A percentile compares a stretch with the other conserved stretches of the same genome.
phyloP scores from a whole-genome alignment of 2,797 vertebrate species.

The Pseudotriccus pelzelni region DNA sequence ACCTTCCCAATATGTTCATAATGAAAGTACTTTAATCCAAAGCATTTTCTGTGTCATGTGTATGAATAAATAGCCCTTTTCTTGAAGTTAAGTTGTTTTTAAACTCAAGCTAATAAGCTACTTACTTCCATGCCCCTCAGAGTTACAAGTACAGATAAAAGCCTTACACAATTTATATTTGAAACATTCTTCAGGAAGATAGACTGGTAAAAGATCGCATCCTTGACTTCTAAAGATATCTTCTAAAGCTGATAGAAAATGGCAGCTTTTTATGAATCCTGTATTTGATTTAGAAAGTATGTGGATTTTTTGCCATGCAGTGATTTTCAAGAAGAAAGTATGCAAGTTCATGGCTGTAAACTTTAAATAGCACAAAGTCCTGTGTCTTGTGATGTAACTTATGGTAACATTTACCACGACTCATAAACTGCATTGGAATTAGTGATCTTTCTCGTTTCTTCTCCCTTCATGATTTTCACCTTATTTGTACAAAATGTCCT shows the following conservation, averaged over 20 bases:
- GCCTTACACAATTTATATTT: not conserved
- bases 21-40: constrained; percentile 59
- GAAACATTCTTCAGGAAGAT: not conserved
- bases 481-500: not conserved
- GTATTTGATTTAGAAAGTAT: not conserved
- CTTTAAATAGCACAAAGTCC: not conserved
- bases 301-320: not conserved
- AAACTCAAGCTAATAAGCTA: constrained; percentile 15
- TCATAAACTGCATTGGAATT: not conserved
- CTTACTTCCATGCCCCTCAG: not conserved
- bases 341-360: not conserved
- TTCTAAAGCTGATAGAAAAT: constrained; percentile 13
- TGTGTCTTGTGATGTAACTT: not conserved
- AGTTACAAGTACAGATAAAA: constrained; percentile 14
- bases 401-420: not conserved
- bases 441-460: not conserved
- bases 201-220: not conserved
- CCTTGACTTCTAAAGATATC: not conserved
- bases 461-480: not conserved
- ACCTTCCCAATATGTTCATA: constrained; percentile 12
- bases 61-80: constrained; percentile 50
- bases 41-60: constrained; percentile 35
- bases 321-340: not conserved
- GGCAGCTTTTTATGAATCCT: not conserved
- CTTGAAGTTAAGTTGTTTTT: constrained; percentile 27